Percentiles rank a stretch among this genome's conserved stretches.
phyloP scores from a whole-genome alignment of 2,797 vertebrate genomes.

The Xyrichtys novacula region DNA sequence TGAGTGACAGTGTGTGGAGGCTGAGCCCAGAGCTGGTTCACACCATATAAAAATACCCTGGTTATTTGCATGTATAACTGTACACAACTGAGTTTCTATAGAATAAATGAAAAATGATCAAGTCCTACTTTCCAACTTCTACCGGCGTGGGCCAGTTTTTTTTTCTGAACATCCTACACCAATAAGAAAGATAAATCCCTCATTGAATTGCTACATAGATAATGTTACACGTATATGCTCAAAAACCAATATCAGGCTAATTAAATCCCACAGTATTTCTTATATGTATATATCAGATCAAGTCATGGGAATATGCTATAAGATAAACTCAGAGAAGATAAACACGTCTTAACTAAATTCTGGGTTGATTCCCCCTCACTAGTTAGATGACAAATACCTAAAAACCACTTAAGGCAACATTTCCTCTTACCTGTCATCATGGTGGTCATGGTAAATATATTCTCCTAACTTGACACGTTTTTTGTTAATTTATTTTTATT shows the following conservation, averaged over 20 bases:
- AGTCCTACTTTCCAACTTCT: slow-evolving; percentile 46
- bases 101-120: slow-evolving; percentile 52
- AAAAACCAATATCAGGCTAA: slow-evolving; percentile 70
- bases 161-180: slow-evolving; percentile 57
- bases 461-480: slow-evolving; percentile 46
- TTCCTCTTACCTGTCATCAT: slow-evolving; percentile 53
- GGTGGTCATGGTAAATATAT: slow-evolving; percentile 46
- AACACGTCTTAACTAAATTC: slow-evolving; percentile 54
- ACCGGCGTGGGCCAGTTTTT: slow-evolving; percentile 39
- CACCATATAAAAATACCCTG: slow-evolving; percentile 82
- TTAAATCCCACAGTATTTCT: slow-evolving; percentile 68
- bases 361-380: slow-evolving; percentile 31
- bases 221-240: slow-evolving; percentile 71
- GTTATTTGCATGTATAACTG: slow-evolving; percentile 74
- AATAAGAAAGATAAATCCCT: slow-evolving; percentile 67
- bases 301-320: slow-evolving; percentile 47
- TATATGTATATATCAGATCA: slow-evolving; percentile 61
- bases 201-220: slow-evolving; percentile 75
- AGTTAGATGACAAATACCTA: slow-evolving; percentile 48
- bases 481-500: slow-evolving; percentile 6
- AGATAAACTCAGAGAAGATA: slow-evolving; percentile 53
- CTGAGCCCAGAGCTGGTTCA: slow-evolving; percentile 67
- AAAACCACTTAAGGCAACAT: slow-evolving; percentile 69
- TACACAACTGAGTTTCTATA: slow-evolving; percentile 64
- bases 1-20: slow-evolving; percentile 60